These are phyloP conservation scores for Rhinopomastus cyanomelas DNA, from an alignment of 2,113 vertebrate genomes.

Conservation along the genomic window DNA sequence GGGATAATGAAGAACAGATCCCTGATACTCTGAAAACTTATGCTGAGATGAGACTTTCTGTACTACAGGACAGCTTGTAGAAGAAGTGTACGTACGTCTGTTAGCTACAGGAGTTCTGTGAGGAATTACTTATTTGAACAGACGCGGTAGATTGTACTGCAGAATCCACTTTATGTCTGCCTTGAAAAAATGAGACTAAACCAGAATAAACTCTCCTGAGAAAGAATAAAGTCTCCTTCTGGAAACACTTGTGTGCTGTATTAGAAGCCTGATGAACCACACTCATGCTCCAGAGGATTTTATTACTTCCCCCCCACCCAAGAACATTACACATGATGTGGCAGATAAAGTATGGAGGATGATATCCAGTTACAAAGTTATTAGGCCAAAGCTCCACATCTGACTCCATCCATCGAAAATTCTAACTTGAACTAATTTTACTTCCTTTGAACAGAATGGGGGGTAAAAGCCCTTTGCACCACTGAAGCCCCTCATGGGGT, in stretches of 20 bases:
- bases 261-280: constrained; percentile 8
- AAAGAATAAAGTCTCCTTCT: constrained; percentile 1
- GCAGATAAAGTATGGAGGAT: constrained; percentile 2
- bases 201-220: not conserved
- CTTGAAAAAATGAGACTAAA: constrained; percentile 20
- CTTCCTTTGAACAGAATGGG: not conserved
- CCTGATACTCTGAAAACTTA: not conserved
- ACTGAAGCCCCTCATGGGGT: not conserved
- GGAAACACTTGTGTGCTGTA: constrained; percentile 16
- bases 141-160: not conserved
- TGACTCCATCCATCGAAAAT: not conserved
- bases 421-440: not conserved
- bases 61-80: not conserved
- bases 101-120: not conserved
- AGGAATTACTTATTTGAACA: not conserved
- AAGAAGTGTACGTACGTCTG: not conserved
- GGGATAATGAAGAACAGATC: not conserved
- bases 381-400: not conserved
- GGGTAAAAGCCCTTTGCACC: not conserved
- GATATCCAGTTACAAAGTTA: not conserved
- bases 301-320: not conserved
- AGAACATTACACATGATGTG: not conserved
- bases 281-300: not conserved
- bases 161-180: not conserved
- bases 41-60: not conserved